Evolutionary conservation across 2,888 invertebrate species (phyloP), one percentile per base, ranked within the genome.

Genomic region (Oxystoma pomonae): DNA sequence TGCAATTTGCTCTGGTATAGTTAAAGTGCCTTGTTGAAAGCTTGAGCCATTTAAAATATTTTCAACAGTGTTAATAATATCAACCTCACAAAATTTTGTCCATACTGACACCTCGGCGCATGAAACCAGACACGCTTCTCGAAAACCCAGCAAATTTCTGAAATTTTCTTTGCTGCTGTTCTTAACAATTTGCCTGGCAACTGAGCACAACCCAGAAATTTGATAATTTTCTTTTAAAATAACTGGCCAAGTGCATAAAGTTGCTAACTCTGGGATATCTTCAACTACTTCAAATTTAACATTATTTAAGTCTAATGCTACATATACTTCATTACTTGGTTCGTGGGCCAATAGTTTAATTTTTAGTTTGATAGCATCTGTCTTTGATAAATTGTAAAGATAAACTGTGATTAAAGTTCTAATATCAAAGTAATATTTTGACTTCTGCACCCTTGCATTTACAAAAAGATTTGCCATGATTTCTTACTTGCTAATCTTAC

Each of bases 71-170:
- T 81, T 77, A 12, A 91, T 84, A 55, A 94, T 81, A 75, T 94
- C 92, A 1, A 91, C 84, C 83, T 96, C 96, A 82, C 96, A 96
- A 77, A 94, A 94, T 73, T 90, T 90, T 0, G 96, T 96, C 96
- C 95, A 96, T 51, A 91, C 83, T 7, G 94, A 94, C 7, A 87
- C 85, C 80, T 94, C 94, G 20, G 92, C 89, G 60, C 93, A 92
- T 1, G 94, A 90, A 72, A 91, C 84, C 16, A 95, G 81, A 74
- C 94, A 94, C 60, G 90, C 86, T 66, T 86, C 86, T 65, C 92
- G 87, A 74, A 94, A 95, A 0, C 94, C 94, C 16, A 94, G 81
- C 53, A 94, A 78, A 58, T 83, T 81, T 55, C 77, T 75, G 0
- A 73, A 67, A 19, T 79, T 73, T 60, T 76, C 55, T 17, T 76